Percentiles rank a stretch among this genome's conserved stretches.
phyloP scores from a whole-genome alignment of 2,797 vertebrate genomes.

The Fratercula arctica region DNA sequence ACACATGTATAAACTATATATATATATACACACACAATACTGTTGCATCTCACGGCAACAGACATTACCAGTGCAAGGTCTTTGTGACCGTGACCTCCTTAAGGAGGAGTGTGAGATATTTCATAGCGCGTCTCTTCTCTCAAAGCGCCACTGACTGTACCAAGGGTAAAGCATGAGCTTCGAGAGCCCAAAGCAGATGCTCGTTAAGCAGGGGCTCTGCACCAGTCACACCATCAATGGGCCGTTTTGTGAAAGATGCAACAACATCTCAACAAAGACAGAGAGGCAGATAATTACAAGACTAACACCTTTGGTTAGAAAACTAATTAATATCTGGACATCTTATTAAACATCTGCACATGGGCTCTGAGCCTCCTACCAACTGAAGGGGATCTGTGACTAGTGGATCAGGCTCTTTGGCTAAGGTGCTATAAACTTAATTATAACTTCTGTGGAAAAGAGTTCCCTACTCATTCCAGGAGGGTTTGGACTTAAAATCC shows the following conservation, averaged over 20 bases:
- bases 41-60: neutral
- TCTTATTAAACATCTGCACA: neutral
- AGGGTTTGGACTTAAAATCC: neutral
- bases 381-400: accelerated
- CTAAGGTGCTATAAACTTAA: neutral
- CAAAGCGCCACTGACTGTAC: neutral
- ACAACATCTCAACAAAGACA: neutral
- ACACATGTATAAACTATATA: neutral
- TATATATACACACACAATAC: accelerated
- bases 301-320: neutral
- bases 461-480: neutral
- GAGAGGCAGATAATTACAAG: neutral
- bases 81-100: neutral
- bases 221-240: neutral
- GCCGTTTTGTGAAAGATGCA: accelerated
- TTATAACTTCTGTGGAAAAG: neutral
- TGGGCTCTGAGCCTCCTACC: neutral
- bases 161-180: neutral
- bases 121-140: accelerated
- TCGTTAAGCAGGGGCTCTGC: neutral
- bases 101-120: neutral
- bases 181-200: neutral
- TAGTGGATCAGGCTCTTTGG: neutral
- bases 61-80: neutral
- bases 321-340: neutral